Evolutionary conservation across 1,140 invertebrate genomes (phyloP).

Genomic region (Pomacea maculata): DNA sequence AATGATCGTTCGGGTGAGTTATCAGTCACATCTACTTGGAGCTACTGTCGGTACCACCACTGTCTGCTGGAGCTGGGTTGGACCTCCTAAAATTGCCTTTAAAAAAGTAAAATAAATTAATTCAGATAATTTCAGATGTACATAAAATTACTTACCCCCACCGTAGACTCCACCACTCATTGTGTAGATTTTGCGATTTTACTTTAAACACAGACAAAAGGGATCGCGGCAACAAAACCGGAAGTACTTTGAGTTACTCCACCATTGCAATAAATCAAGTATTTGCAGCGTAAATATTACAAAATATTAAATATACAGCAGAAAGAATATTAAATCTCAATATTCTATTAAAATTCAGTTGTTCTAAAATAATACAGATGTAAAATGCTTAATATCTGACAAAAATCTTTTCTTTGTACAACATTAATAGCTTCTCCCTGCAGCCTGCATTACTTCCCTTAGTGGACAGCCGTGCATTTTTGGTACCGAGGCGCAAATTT

Average conservation of each 20-base stretch:
- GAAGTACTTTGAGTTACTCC: background rate
- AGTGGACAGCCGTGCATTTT: too few relatives aligned
- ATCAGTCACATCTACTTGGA: too few relatives aligned
- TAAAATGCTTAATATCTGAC: too few relatives aligned
- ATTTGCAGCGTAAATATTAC: background rate
- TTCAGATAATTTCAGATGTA: background rate
- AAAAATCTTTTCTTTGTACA: too few relatives aligned
- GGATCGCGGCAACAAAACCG: background rate
- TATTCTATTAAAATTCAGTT: background rate
- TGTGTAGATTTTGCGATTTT: conserved; percentile 2
- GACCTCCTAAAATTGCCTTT: too few relatives aligned
- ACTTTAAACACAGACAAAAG: background rate
- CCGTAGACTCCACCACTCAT: conserved; percentile 64
- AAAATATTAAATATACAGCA: background rate
- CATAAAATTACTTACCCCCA: conserved; percentile 47
- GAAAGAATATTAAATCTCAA: background rate
- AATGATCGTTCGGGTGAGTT: too few relatives aligned
- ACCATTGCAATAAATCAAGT: background rate
- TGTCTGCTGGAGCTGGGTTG: too few relatives aligned
- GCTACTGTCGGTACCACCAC: too few relatives aligned
- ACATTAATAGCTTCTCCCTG: too few relatives aligned
- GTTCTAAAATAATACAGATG: background rate
- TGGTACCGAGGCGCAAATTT: too few relatives aligned
- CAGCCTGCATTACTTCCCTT: too few relatives aligned
- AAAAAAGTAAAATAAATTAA: background rate